Base-by-base conservation (phyloP, 2,888 invertebrate species). In the Macropis europaea region DNA sequence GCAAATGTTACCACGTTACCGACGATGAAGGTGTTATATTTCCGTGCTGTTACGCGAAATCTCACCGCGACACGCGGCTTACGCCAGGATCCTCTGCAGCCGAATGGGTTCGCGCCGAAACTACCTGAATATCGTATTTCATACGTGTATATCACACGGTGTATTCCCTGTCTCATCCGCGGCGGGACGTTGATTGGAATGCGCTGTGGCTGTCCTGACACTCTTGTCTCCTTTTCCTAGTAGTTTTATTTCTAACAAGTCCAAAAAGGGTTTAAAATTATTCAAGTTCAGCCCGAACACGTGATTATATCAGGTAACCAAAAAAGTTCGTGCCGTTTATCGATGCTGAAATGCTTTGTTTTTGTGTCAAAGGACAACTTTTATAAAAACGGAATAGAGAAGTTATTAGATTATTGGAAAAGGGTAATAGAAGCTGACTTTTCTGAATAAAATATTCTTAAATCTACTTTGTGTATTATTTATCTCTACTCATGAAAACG, bases 41-140 rank as follows among this genome's bases (percentile, higher is more conserved):
- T 71, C 56, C 61, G 17, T 62, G 38, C 54, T 62, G 70, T 66
- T 66, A 66, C 59, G 47, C 52, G 59, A 43, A 74, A 78, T 79
- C 63, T 72, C 56, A 42, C 73, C 40, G 38, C 66, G 59, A 66
- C 43, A 52, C 22, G 48, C 42, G 57, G 70, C 64, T 70, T 74
- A 70, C 48, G 52, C 19, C 38, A 28, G n/a, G 47, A 60, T 69
- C 56, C 74, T 69, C 17, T 13, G 30, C 59, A 64, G 57, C 45
- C 71, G 57, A 67, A 76, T 45, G 54, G 56, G 61, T 56, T 54
- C 61, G 57, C 60, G 48, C 13, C 59, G 61, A 66, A 68, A 68
- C 69, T 67, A 69, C 60, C 57, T 50, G 81, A 81, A 80, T 80
- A 80, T 76, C 79, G 73, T 69, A 63, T 79, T 76, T 81, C 79